Conservation (phyloP, 2,888 invertebrate species). For the Leptopterna dolabrata region DNA sequence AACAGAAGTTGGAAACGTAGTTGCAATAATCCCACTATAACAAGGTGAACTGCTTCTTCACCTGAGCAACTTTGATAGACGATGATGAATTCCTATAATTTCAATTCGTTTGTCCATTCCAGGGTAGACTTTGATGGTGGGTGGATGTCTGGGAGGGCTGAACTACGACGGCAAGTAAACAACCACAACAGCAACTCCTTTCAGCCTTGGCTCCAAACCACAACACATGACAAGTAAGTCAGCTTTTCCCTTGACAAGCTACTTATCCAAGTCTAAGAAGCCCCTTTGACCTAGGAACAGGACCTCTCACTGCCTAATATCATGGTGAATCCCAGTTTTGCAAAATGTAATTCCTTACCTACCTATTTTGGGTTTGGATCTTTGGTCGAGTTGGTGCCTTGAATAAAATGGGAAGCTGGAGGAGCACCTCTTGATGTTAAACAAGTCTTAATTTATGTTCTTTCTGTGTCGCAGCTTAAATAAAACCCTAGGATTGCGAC, state of each 20-base stretch:
- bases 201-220: slow-evolving; percentile 55
- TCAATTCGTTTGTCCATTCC: neutral
- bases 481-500: too few species aligned
- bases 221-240: slow-evolving; percentile 56
- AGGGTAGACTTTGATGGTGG: slow-evolving; percentile 58
- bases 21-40: too few species aligned
- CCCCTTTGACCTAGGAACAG: neutral
- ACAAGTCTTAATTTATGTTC: too few species aligned
- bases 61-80: too few species aligned
- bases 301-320: neutral
- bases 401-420: neutral
- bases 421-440: neutral
- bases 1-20: too few species aligned
- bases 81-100: neutral
- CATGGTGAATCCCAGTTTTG: neutral
- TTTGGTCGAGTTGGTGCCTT: neutral
- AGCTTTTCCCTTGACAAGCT: slow-evolving; percentile 3
- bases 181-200: slow-evolving; percentile 56
- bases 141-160: slow-evolving; percentile 59
- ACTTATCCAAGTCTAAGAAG: neutral
- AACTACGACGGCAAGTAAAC: slow-evolving; percentile 49
- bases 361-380: neutral
- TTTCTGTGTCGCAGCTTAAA: too few species aligned
- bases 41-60: too few species aligned
- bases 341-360: neutral